These are phyloP conservation scores for Centrocercus urophasianus DNA, from an alignment of 2,113 vertebrate species.

Conservation along the genomic window DNA sequence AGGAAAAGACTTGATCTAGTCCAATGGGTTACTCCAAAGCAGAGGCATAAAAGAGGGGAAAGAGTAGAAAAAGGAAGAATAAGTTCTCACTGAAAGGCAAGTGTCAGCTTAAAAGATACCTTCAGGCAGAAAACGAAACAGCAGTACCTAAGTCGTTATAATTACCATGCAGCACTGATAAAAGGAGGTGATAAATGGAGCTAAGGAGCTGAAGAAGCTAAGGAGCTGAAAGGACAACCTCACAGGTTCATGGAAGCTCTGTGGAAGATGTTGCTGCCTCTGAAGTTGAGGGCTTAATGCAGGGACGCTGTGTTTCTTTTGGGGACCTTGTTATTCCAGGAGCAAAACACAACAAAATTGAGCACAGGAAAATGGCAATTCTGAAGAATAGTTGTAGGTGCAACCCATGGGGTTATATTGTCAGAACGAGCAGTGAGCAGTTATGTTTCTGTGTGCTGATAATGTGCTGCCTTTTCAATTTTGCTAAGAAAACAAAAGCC, in stretches of 20 bases:
- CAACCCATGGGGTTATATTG: neutral
- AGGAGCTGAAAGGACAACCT: neutral
- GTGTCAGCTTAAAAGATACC: neutral
- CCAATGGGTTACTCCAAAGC: neutral
- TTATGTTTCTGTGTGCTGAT: neutral
- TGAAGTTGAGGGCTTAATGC: neutral
- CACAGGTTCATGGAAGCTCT: neutral
- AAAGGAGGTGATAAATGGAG: neutral
- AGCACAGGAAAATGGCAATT: neutral
- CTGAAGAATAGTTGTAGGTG: neutral
- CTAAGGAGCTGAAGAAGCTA: neutral
- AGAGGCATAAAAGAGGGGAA: neutral
- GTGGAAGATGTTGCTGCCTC: neutral
- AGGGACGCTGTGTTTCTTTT: neutral
- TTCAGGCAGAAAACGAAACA: neutral
- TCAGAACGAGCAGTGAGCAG: neutral
- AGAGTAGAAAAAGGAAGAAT: neutral
- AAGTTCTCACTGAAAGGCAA: constrained; percentile 3
- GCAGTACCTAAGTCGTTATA: neutral
- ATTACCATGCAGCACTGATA: neutral
- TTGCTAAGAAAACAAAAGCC: neutral
- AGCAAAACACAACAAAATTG: neutral
- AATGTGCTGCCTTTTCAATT: neutral
- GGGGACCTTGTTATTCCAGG: neutral
- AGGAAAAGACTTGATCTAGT: neutral